Percentiles rank a stretch among this genome's conserved stretches.
Evolutionary conservation across 1,140 invertebrate genomes (phyloP).

Genomic region (Temnothorax longispinosus): DNA sequence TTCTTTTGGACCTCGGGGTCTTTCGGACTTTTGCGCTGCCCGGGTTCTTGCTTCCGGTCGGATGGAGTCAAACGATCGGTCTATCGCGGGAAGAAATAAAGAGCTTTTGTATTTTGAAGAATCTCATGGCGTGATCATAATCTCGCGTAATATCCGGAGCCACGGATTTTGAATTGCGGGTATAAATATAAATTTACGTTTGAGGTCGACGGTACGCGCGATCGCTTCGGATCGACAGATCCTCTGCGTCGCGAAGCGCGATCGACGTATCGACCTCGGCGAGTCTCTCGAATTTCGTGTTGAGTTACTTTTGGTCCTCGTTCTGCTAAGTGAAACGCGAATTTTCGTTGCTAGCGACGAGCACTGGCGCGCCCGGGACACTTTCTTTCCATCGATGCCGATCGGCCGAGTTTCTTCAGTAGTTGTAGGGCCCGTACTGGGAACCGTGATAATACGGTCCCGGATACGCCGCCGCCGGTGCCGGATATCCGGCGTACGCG

Average conservation of each 20-base stretch:
- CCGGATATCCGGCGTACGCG: conserved; percentile 94
- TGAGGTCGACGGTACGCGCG: conserved; percentile 16
- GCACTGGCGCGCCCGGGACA: conserved; percentile 29
- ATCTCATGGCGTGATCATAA: not conserved
- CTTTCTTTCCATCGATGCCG: conserved; percentile 45
- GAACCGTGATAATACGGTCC: conserved; percentile 96
- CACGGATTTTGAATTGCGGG: not conserved
- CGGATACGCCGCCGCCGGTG: conserved; percentile 93
- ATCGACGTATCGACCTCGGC: conserved; percentile 28
- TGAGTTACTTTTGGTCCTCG: conserved; percentile 40
- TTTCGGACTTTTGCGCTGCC: not conserved
- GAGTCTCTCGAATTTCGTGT: conserved; percentile 19
- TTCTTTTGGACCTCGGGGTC: not conserved
- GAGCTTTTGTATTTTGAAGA: conserved; percentile 4
- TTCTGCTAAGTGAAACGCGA: conserved; percentile 40
- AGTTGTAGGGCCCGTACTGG: conserved; percentile 97
- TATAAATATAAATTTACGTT: conserved; percentile 59
- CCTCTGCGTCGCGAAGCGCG: not conserved
- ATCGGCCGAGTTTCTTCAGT: conserved; percentile 86
- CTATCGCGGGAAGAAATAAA: conserved; percentile 41
- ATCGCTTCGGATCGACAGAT: conserved; percentile 16
- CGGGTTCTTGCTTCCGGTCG: conserved; percentile 32
- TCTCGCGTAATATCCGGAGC: not conserved
- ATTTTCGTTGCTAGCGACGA: conserved; percentile 41
- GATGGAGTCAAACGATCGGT: conserved; percentile 34